A percentile compares a stretch with the other conserved stretches of the same genome.
Evolutionary conservation across 2,888 invertebrate genomes (phyloP).

Genomic region (Sphaerophoria taeniata): DNA sequence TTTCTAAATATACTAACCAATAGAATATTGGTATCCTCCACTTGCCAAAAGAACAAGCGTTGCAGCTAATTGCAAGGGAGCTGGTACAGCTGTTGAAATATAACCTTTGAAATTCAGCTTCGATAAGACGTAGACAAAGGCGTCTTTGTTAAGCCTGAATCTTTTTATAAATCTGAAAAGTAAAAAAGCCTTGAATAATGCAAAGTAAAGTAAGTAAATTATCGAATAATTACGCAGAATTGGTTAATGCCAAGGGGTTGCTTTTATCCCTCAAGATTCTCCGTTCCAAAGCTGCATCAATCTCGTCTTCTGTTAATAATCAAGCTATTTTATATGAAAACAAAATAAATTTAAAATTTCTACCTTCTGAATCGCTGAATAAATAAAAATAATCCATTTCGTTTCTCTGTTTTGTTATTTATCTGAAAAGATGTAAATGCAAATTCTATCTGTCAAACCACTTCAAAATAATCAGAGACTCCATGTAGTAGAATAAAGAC

Average conservation of each 20-base stretch:
- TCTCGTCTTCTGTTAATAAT: not conserved
- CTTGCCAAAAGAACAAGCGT: constrained; percentile 12
- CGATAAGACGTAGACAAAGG: not conserved
- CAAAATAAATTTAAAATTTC: not conserved
- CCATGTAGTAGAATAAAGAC: not conserved
- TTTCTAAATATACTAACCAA: constrained; percentile 7
- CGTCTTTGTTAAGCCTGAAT: not conserved
- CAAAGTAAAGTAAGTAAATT: not conserved
- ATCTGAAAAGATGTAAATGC: not conserved
- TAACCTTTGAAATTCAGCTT: not conserved
- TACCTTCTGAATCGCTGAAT: not conserved
- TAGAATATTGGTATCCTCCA: constrained; percentile 13
- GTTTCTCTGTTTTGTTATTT: not conserved
- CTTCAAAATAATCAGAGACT: not conserved
- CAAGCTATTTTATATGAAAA: not conserved
- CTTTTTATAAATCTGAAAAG: not conserved
- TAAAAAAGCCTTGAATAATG: not conserved
- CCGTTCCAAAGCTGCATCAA: not conserved
- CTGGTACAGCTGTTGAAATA: not conserved
- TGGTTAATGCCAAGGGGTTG: not conserved
- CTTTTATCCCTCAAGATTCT: not conserved
- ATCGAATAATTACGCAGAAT: not conserved
- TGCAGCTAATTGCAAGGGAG: constrained; percentile 10
- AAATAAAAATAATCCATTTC: not conserved
- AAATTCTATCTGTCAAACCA: not conserved